Percentiles rank a stretch among this genome's conserved stretches.
phyloP scores from a whole-genome alignment of 1,140 invertebrate species.

The Drosophila lini region DNA sequence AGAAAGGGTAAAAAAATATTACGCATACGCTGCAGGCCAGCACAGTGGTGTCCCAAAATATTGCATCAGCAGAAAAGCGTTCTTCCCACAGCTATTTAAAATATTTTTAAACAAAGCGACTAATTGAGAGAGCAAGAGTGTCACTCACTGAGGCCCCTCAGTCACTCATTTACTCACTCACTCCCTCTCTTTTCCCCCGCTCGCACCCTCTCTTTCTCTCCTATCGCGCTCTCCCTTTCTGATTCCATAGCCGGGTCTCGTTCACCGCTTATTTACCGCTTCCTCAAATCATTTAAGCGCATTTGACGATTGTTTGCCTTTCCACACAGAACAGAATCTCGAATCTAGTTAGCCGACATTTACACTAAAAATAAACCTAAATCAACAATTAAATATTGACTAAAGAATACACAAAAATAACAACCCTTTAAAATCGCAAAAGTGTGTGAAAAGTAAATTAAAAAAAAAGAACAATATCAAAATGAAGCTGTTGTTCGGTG shows the following conservation, averaged over 20 bases:
- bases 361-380: slow-evolving; percentile 39
- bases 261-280: slow-evolving; percentile 72
- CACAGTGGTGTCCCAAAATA: slow-evolving; percentile 39
- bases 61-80: neutral
- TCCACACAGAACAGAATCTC: slow-evolving; percentile 66
- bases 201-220: slow-evolving; percentile 31
- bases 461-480: slow-evolving; percentile 10
- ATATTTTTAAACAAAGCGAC: slow-evolving; percentile 28
- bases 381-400: slow-evolving; percentile 30
- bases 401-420: slow-evolving; percentile 21
- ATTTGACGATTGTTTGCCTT: slow-evolving; percentile 77
- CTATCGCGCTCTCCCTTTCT: slow-evolving; percentile 32
- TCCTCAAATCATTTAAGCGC: slow-evolving; percentile 79
- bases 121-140: slow-evolving; percentile 38
- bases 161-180: slow-evolving; percentile 14
- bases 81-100: slow-evolving; percentile 46
- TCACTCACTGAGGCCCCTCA: slow-evolving; percentile 6
- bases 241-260: slow-evolving; percentile 20
- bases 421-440: slow-evolving; percentile 4
- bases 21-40: slow-evolving; percentile 49
- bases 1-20: slow-evolving; percentile 24
- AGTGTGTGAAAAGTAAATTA: slow-evolving; percentile 34
- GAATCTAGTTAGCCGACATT: slow-evolving; percentile 40
- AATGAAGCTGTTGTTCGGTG: slow-evolving; percentile 68
- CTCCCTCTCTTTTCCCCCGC: slow-evolving; percentile 18